Percentiles rank a stretch among this genome's conserved stretches.
Conservation (phyloP, 2,113 vertebrate genomes). For the Astur gentilis region DNA sequence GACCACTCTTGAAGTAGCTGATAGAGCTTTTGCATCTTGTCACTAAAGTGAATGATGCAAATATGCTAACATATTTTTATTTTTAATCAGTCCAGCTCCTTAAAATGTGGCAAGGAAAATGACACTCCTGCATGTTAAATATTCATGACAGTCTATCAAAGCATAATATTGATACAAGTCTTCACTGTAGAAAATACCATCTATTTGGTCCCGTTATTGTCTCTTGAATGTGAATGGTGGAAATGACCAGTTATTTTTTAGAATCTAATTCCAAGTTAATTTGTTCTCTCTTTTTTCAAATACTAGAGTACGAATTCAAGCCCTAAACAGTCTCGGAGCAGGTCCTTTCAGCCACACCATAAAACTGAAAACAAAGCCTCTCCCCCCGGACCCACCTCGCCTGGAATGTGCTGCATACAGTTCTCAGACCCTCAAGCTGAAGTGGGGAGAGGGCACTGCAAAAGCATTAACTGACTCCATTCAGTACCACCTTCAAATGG, state of each 20-base stretch:
- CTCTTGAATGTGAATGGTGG: neutral
- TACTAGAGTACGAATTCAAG: slow-evolving; percentile 92
- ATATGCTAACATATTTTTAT: neutral
- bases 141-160: neutral
- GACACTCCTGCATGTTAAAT: neutral
- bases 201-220: neutral
- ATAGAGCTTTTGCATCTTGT: neutral
- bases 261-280: neutral
- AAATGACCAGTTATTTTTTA: neutral
- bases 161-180: neutral
- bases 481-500: slow-evolving; percentile 95
- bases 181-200: neutral
- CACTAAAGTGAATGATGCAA: neutral
- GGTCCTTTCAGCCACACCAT: slow-evolving; percentile 96
- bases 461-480: slow-evolving; percentile 84
- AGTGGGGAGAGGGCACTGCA: slow-evolving; percentile 91
- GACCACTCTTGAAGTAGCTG: neutral
- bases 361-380: slow-evolving; percentile 96
- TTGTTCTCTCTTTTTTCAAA: neutral
- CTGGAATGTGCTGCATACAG: slow-evolving; percentile 94
- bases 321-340: slow-evolving; percentile 91
- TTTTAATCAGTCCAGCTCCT: neutral
- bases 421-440: slow-evolving; percentile 96
- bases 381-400: slow-evolving; percentile 91
- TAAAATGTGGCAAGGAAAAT: neutral